Percentiles rank a stretch among this genome's conserved stretches.
Conservation (phyloP, 2,888 invertebrate genomes). For the Exephanes ischioxanthus region DNA sequence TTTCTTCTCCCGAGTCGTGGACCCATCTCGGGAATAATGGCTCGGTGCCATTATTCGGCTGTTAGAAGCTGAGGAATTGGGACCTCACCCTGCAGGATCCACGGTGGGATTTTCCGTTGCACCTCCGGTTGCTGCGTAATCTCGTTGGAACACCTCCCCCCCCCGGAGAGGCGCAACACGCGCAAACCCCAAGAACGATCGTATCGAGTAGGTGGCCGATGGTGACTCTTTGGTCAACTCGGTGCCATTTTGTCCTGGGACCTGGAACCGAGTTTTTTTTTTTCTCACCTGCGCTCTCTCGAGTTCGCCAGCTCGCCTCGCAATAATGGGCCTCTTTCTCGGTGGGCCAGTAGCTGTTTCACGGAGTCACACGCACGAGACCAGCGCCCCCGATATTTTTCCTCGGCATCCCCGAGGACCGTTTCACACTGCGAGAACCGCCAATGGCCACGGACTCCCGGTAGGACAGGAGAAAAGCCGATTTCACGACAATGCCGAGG, state of each 20-base stretch:
- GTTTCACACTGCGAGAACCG: constrained; percentile 51
- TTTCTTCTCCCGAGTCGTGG: constrained; percentile 5
- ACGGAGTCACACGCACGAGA: constrained; percentile 59
- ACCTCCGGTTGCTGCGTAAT: constrained; percentile 33
- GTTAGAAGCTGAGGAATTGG: constrained; percentile 79
- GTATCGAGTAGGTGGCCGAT: constrained; percentile 53
- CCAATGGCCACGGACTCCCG: neutral
- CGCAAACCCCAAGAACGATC: constrained; percentile 67
- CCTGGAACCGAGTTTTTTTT: constrained; percentile 24
- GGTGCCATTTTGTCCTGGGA: constrained; percentile 23
- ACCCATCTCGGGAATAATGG: constrained; percentile 8
- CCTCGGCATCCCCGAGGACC: constrained; percentile 16
- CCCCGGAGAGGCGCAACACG: constrained; percentile 68
- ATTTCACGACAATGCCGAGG: constrained; percentile 39
- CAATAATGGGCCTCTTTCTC: constrained; percentile 53
- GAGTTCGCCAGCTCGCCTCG: constrained; percentile 4
- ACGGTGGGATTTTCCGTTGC: constrained; percentile 48
- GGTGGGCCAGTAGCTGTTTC: constrained; percentile 57
- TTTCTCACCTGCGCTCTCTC: constrained; percentile 57
- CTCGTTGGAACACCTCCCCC: constrained; percentile 65
- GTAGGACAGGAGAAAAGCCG: constrained; percentile 28
- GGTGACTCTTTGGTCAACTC: constrained; percentile 39
- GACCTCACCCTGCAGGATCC: constrained; percentile 73
- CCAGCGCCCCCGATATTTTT: constrained; percentile 40
- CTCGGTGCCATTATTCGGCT: constrained; percentile 76